Conservation (phyloP, 35 echinoderm and acorn worm species). For the Apostichopus japonicus region DNA sequence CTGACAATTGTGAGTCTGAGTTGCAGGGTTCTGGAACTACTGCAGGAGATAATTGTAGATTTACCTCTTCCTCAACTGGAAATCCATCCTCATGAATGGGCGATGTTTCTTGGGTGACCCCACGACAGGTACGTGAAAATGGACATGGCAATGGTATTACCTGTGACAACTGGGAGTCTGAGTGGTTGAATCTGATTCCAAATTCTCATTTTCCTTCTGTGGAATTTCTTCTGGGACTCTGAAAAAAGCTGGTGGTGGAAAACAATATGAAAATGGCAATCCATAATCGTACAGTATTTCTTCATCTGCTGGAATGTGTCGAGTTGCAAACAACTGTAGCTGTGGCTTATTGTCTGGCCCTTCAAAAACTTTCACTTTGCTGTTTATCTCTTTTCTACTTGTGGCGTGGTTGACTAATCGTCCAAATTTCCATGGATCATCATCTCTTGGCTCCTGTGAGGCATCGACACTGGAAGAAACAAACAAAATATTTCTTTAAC, state of each 20-base stretch:
- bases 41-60: neutral
- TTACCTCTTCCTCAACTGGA: no score
- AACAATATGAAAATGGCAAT: neutral
- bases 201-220: neutral
- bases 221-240: neutral
- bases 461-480: conserved; percentile 2
- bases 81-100: no score
- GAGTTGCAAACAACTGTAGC: neutral
- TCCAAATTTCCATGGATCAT: neutral
- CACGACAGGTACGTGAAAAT: no score
- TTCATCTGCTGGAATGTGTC: neutral
- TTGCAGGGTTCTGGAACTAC: neutral
- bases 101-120: no score
- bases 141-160: no score
- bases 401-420: neutral
- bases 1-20: conserved; percentile 21
- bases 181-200: no score
- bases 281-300: neutral
- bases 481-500: neutral
- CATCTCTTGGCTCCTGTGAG: neutral
- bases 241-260: neutral
- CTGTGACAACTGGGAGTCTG: no score
- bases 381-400: conserved; percentile 17
- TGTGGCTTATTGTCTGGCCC: neutral
- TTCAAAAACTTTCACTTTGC: conserved; percentile 23